Evolutionary conservation across 2,113 vertebrate genomes (phyloP), one percentile per base, ranked within the genome.

Genomic region (Calonectris borealis): DNA sequence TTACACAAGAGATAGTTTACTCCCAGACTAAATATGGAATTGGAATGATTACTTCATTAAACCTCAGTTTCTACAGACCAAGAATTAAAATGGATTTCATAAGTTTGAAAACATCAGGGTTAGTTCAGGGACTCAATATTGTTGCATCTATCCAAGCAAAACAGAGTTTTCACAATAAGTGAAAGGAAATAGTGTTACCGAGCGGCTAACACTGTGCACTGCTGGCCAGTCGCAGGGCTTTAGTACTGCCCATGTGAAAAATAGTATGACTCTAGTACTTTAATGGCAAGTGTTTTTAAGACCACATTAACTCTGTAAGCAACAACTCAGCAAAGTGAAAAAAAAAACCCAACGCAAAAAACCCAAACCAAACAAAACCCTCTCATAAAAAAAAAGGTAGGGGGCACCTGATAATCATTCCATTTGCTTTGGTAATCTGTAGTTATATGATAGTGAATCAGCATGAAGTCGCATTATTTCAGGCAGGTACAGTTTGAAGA

Each of bases 1-100:
- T 89, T 83, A 77, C 73, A 85, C 78, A 79, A 49, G 40, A 83
- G 49, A 31, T 4, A 29, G 36, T 89, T 68, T 64, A 89, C 72
- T 91, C 86, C n/a, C 61, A 60, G 64, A 66, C 83, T 79, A 95
- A 93, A 51, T 55, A 61, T 31, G 91, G 92, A 94, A 93, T 94
- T 95, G 86, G 95, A 97, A 86, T 5, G 29, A 95, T 95, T 97
- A 96, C 93, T 96, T 94, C 95, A 97, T 97, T 95, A 96, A 97
- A 57, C 64, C 93, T 95, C 96, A 79, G 79, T 93, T 97, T 97
- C 93, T 97, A 78, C 95, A 97, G 81, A 94, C 89, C 80, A 80
- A 95, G 91, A 96, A 97, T 95, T 95, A 97, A 97, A 98, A 96
- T 55, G 32, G 93, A 97, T 97, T 98, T 97, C 93, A 96, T 87